A percentile compares a stretch with the other conserved stretches of the same genome.
These are phyloP conservation scores for Amniataba percoides DNA, from an alignment of 2,797 vertebrate species.

Conservation along the genomic window DNA sequence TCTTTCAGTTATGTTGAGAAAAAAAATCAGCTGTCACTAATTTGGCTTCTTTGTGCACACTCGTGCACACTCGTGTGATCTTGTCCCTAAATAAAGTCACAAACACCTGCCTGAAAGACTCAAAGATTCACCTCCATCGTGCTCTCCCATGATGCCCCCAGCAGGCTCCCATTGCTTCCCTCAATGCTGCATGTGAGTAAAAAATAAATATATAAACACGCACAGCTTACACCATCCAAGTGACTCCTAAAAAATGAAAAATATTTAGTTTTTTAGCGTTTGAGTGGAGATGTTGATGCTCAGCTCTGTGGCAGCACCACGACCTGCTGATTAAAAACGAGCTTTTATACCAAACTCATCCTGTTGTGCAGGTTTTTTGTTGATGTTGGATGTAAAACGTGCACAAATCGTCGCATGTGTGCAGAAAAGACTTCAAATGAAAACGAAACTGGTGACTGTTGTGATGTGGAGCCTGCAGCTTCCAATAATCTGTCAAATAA, in stretches of 20 bases:
- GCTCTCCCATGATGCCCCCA: conserved; percentile 4
- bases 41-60: background rate
- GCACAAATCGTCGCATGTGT: background rate
- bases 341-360: background rate
- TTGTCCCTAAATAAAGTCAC: background rate
- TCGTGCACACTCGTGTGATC: too few species aligned
- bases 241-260: background rate
- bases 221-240: background rate
- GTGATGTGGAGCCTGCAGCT: background rate
- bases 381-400: background rate
- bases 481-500: background rate
- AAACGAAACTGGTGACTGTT: background rate
- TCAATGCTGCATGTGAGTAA: background rate
- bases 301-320: background rate
- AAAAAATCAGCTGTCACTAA: background rate
- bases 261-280: background rate
- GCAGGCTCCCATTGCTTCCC: background rate
- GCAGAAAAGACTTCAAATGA: background rate
- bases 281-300: background rate
- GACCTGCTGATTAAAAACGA: background rate
- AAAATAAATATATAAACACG: background rate
- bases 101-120: background rate
- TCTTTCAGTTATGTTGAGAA: background rate
- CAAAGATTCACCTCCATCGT: background rate
- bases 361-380: background rate